These are phyloP conservation scores for Electrona antarctica DNA, from an alignment of 2,113 vertebrate genomes.

Conservation along the genomic window DNA sequence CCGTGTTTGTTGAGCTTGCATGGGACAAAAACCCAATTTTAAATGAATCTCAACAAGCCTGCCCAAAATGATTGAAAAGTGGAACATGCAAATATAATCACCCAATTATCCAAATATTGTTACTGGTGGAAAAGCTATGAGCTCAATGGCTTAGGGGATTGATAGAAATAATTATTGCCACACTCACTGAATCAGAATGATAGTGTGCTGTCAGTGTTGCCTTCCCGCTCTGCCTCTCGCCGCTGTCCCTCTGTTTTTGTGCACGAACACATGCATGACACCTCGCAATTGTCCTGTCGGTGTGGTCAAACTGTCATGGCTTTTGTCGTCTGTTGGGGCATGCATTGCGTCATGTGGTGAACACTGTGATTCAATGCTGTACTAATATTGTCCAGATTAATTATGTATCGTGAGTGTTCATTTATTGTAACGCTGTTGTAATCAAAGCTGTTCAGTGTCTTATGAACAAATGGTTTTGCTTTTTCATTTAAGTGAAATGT, in stretches of 20 bases:
- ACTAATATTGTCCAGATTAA: constrained; percentile 40
- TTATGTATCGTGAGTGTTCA: constrained; percentile 35
- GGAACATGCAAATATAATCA: constrained; percentile 28
- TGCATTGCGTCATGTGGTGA: constrained; percentile 52
- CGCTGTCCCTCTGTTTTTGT: constrained; percentile 37
- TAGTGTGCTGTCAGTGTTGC: constrained; percentile 19
- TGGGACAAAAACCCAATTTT: constrained; percentile 18
- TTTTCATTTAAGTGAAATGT: constrained; percentile 36
- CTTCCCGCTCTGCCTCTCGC: constrained; percentile 35
- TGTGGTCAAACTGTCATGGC: constrained; percentile 42
- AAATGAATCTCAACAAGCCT: neutral
- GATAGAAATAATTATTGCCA: constrained; percentile 18
- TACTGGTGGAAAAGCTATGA: constrained; percentile 40
- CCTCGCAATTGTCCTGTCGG: constrained; percentile 39
- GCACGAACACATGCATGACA: constrained; percentile 70
- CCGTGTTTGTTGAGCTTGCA: constrained; percentile 33
- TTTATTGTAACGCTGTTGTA: constrained; percentile 33
- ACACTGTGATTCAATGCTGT: constrained; percentile 40
- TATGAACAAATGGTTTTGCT: constrained; percentile 39
- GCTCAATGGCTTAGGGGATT: constrained; percentile 22
- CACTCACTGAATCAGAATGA: constrained; percentile 36
- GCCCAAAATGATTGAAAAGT: constrained; percentile 23
- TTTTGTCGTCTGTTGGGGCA: constrained; percentile 41
- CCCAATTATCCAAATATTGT: neutral
- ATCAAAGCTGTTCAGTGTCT: constrained; percentile 58